Base-by-base conservation (phyloP, 2,113 vertebrate genomes). In the Cololabis saira region DNA sequence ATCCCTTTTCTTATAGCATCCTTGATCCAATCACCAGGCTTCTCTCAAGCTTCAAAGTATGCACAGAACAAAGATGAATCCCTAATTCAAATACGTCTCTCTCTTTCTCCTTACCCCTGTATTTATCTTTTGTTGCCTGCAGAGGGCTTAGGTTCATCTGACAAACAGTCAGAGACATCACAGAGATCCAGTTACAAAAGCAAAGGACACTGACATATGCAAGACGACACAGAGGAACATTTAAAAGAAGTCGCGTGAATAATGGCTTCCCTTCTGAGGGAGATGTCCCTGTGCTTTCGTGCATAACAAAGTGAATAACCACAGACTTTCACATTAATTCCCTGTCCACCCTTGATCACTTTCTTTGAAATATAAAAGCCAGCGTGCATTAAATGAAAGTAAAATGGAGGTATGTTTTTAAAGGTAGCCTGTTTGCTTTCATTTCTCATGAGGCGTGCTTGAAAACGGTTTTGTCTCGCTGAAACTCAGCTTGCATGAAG, bases 11-110 rank as follows among this genome's bases (percentile, higher is more conserved):
- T 78, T 69, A 61, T 40, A 74, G 71, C 61, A 59, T 67, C 77
- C 81, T 72, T 85, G 78, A 90, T 88, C 84, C 71, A 51, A 91
- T 90, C 86, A 84, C 55, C 67, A 75, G 61, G 62, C 82, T 69
- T 71, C 76, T 67, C 62, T 57, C 1, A 12, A 73, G 71, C 86
- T 87, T 90, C 86, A 84, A 87, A 85, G 79, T 53, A 16, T 18
- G 49, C 53, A 57, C 43, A 0, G 48, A 65, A 77, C 58, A 85
- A 80, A 79, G 71, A 71, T 30, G 67, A 81, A 83, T 84, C 63
- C 63, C 74, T 78, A 61, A 82, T 87, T 84, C 67, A 82, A 82
- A 83, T 68, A 74, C 53, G 50, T 74, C 70, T 67, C 61, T 55
- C 42, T 67, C 27, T 67, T n/a, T 56, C 64, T 61, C 58, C 73